Percentiles rank a stretch among this genome's conserved stretches.
These are phyloP conservation scores for Rotaria magnacalcarata DNA, from an alignment of 2,888 invertebrate genomes.

Conservation along the genomic window DNA sequence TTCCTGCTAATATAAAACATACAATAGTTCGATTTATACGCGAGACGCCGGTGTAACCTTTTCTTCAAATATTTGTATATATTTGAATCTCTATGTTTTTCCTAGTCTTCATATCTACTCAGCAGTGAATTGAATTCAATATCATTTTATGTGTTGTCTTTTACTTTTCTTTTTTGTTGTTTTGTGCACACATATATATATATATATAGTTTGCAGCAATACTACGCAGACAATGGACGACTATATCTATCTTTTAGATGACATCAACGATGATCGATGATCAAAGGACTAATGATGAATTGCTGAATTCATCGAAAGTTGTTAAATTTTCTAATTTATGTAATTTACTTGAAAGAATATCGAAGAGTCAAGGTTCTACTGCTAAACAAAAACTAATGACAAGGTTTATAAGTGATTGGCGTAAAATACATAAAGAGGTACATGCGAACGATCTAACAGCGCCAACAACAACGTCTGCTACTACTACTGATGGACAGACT, in stretches of 20 bases:
- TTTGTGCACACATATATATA: neutral
- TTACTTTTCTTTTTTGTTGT: neutral
- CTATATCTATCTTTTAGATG: neutral
- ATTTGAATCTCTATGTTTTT: slow-evolving; percentile 11
- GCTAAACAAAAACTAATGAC: slow-evolving; percentile 57
- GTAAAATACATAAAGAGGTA: slow-evolving; percentile 55
- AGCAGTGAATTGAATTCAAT: slow-evolving; percentile 5
- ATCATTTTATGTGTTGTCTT: neutral
- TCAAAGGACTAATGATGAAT: neutral
- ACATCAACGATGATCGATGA: neutral
- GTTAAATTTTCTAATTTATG: slow-evolving; percentile 55
- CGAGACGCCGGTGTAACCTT: slow-evolving; percentile 8
- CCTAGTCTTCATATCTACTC: neutral
- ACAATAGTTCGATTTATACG: neutral
- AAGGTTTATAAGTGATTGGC: slow-evolving; percentile 59
- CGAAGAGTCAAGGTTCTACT: slow-evolving; percentile 58
- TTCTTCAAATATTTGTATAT: neutral
- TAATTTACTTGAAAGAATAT: slow-evolving; percentile 65
- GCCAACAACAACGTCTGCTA: slow-evolving; percentile 46
- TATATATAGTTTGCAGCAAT: neutral
- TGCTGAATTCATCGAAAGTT: neutral
- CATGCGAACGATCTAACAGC: slow-evolving; percentile 51
- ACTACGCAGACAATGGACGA: neutral
- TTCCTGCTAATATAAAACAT: slow-evolving; percentile 6
- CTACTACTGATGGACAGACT: neutral